These are phyloP conservation scores for Acanthurus lineatus DNA, from an alignment of 2,797 vertebrate genomes.

Conservation along the genomic window DNA sequence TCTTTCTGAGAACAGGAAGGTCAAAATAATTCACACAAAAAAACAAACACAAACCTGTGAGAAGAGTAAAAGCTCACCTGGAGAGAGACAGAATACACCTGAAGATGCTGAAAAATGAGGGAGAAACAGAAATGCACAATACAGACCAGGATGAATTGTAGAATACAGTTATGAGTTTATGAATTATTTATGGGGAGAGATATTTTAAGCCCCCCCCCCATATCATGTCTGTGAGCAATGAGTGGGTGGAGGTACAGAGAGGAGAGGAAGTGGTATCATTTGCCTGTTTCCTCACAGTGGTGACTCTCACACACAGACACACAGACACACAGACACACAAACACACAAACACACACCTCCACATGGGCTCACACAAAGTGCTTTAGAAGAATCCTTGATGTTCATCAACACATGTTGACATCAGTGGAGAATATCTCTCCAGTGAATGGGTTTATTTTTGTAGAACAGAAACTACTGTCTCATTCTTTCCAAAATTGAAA, in stretches of 20 bases:
- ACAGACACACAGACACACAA: slow-evolving; percentile 15
- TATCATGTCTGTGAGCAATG: slow-evolving; percentile 73
- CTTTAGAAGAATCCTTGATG: background rate
- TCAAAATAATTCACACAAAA: background rate
- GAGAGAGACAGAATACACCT: background rate
- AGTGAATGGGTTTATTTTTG: background rate
- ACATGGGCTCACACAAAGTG: background rate
- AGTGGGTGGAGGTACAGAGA: slow-evolving; percentile 41
- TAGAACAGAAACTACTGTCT: background rate
- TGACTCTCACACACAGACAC: slow-evolving; percentile 18
- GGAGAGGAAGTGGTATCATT: slow-evolving; percentile 48
- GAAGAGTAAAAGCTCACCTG: slow-evolving; percentile 8
- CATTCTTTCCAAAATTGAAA: background rate
- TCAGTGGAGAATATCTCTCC: background rate
- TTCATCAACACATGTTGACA: background rate
- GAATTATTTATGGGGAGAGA: slow-evolving; percentile 77
- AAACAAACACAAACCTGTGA: background rate
- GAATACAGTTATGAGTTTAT: slow-evolving; percentile 59
- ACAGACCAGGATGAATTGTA: slow-evolving; percentile 33
- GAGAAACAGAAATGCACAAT: slow-evolving; percentile 26
- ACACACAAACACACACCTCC: slow-evolving; percentile 3
- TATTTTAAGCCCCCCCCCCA: slow-evolving; percentile 77
- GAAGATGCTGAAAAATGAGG: background rate
- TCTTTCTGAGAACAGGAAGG: background rate
- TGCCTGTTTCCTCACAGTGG: slow-evolving; percentile 8